Evolutionary conservation across 1,140 invertebrate genomes (phyloP).

Genomic region (Bombus pyrosoma): DNA sequence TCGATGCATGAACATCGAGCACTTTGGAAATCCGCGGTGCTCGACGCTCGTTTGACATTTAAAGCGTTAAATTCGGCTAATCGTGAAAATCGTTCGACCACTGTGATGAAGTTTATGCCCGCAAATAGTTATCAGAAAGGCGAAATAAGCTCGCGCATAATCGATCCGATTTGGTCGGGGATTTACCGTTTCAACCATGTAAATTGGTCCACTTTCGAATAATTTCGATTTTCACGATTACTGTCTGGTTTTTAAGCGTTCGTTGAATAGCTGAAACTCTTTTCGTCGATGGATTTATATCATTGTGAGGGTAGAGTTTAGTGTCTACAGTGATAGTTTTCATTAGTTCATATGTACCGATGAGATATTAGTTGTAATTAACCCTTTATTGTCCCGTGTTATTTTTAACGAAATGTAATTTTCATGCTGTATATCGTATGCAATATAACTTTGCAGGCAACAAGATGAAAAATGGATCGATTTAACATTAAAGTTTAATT

Average conservation of each 20-base stretch:
- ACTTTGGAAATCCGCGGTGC: not conserved
- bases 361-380: not conserved
- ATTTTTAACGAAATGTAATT: not conserved
- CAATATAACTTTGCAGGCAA: no score
- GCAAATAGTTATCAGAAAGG: not conserved
- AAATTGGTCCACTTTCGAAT: not conserved
- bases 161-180: not conserved
- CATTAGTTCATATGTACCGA: not conserved
- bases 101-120: not conserved
- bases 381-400: not conserved
- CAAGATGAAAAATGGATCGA: no score
- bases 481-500: no score
- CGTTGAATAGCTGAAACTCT: not conserved
- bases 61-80: slow-evolving; percentile 30
- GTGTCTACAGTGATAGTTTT: not conserved
- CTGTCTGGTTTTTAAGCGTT: not conserved
- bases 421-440: no score
- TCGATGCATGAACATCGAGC: not conserved
- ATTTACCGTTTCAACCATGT: not conserved
- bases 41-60: not conserved
- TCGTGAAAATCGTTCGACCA: slow-evolving; percentile 22
- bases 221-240: not conserved
- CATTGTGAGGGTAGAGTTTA: no score
- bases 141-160: not conserved
- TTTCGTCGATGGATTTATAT: not conserved